Conservation (phyloP, 2,113 vertebrate genomes). For the Vulpes ferrilata region DNA sequence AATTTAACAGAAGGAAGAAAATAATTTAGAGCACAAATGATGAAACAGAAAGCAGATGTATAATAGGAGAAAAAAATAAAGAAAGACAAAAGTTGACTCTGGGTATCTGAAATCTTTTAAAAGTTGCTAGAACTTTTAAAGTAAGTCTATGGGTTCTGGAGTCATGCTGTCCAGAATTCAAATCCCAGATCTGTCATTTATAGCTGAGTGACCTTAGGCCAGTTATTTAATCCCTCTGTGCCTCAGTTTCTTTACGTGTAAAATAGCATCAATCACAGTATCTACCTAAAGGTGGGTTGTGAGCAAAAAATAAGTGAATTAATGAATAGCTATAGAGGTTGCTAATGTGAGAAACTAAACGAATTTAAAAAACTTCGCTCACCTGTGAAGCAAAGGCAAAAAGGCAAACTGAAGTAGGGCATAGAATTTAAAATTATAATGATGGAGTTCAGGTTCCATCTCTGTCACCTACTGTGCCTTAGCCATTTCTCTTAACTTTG, state of each 20-base stretch:
- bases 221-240: background rate
- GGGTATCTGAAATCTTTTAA: background rate
- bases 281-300: background rate
- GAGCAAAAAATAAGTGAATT: background rate
- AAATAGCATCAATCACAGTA: background rate
- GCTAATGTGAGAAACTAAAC: background rate
- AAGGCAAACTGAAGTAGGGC: background rate
- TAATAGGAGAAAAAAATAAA: background rate
- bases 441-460: background rate
- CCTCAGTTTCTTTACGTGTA: background rate
- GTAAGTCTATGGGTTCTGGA: background rate
- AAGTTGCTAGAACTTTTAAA: background rate
- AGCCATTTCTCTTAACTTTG: background rate
- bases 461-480: background rate
- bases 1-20: background rate
- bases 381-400: background rate
- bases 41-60: background rate
- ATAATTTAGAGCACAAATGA: background rate
- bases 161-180: background rate
- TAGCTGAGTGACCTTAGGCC: background rate
- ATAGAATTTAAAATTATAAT: background rate
- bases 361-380: background rate
- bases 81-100: background rate
- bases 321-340: background rate
- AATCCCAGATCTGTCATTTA: background rate